Conservation (phyloP, 2,797 vertebrate genomes). For the Sebastes steindachneri region DNA sequence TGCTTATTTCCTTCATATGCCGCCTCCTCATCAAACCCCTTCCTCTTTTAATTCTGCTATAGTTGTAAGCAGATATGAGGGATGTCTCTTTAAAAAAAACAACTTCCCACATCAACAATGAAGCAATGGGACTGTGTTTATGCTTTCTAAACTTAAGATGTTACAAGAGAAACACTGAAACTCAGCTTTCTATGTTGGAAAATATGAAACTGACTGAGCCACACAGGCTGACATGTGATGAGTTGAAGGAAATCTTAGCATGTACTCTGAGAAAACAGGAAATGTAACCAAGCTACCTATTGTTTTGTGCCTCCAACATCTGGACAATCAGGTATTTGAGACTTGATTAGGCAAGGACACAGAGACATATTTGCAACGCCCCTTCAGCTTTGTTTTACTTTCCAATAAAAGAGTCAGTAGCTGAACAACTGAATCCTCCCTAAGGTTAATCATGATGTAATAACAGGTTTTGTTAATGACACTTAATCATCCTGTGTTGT, state of each 20-base stretch:
- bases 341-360: background rate
- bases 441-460: background rate
- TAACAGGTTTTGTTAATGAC: background rate
- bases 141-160: slow-evolving; percentile 12
- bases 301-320: slow-evolving; percentile 42
- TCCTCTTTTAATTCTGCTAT: slow-evolving; percentile 71
- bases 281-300: slow-evolving; percentile 23
- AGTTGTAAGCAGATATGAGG: slow-evolving; percentile 38
- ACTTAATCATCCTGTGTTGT: background rate
- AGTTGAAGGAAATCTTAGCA: no score
- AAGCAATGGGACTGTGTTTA: background rate
- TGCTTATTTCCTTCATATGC: slow-evolving; percentile 83
- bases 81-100: slow-evolving; percentile 14
- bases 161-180: background rate
- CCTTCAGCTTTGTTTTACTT: slow-evolving; percentile 3
- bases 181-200: background rate
- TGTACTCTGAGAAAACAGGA: slow-evolving; percentile 44
- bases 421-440: background rate
- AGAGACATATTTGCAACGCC: slow-evolving; percentile 10
- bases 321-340: slow-evolving; percentile 28
- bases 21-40: slow-evolving; percentile 59
- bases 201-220: background rate
- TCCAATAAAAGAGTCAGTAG: background rate
- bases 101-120: slow-evolving; percentile 25
- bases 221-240: background rate